A percentile compares a stretch with the other conserved stretches of the same genome.
phyloP scores from a whole-genome alignment of 2,113 vertebrate genomes.

The Oxyura jamaicensis region DNA sequence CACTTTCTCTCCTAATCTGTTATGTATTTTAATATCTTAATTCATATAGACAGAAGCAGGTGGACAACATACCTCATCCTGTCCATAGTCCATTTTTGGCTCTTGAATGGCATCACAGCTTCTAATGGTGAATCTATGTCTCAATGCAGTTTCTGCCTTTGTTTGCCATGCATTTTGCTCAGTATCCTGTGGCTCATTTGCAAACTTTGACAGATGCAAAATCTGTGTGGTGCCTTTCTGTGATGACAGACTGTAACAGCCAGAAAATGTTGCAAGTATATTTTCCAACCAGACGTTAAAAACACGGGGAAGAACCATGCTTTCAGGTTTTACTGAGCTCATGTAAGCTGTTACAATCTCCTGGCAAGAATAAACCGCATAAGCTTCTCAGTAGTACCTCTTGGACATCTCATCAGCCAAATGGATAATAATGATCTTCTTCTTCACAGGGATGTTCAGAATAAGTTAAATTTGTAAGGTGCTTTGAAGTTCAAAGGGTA shows the following conservation, averaged over 20 bases:
- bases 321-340: conserved; percentile 7
- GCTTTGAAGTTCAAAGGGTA: not conserved
- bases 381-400: not conserved
- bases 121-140: not conserved
- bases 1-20: not conserved
- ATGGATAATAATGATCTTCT: conserved; percentile 21
- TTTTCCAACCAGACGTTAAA: conserved; percentile 26
- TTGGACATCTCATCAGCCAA: conserved; percentile 22
- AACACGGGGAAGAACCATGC: not conserved
- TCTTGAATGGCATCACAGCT: not conserved
- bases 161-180: conserved; percentile 1
- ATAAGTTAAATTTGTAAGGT: not conserved
- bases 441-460: not conserved
- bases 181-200: conserved; percentile 30
- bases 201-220: conserved; percentile 26
- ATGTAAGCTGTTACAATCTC: conserved; percentile 23
- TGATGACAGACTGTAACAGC: conserved; percentile 24
- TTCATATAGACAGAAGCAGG: not conserved
- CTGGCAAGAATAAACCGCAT: not conserved
- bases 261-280: not conserved
- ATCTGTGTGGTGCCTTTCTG: conserved; percentile 7
- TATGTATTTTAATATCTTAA: not conserved
- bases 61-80: not conserved
- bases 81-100: not conserved
- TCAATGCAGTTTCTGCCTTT: not conserved